Base-by-base conservation (phyloP, 1,140 invertebrate genomes). In the Drosophila murphyi region DNA sequence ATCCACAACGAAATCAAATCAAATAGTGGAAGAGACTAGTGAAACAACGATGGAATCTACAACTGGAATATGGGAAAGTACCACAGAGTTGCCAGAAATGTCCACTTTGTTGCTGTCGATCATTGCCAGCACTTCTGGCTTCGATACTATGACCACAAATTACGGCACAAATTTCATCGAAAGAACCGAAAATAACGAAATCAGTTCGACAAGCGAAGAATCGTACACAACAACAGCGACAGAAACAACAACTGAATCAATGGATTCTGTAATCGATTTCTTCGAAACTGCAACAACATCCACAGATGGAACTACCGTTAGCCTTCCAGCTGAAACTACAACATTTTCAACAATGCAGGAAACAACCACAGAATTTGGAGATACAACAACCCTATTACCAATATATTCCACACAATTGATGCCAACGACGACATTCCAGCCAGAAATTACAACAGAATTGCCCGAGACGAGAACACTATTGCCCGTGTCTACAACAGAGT, bases 51-150 rank as follows among this genome's bases (percentile, higher is more conserved):
- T 28, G 28, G 51, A 67, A 10, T 34, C 43, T 0, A 50, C 72
- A 34, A 78, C 72, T 3, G 32, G 28, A 8, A 5, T 2, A 32
- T 32, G 4, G 8, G 7, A 64, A 10, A 39, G 34, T 10, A 71
- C 56, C 4, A 78, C 74, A 4, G 74, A 78, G 12, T 5, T 5
- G 0, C 41, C 47, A 0, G 56, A 74, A 43, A 48, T 47, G 0
- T 43, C 63, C 0, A 72, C 82, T 5, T 39, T 54, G 6, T 32
- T 87, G 35, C 29, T 87, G 7, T 34, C 68, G 29, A 88, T 87
- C 39, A 82, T 88, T 67, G 62, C 75, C 32, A 76, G 29, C 3
- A 69, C 68, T 32, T 64, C 79, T 5, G 75, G 63, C 0, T 28
- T 63, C 2, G 76, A 82, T 39, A 29, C 37, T 5, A 72, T 76